Conservation (phyloP, 2,888 invertebrate genomes). For the Phragmatobia fuliginosa region DNA sequence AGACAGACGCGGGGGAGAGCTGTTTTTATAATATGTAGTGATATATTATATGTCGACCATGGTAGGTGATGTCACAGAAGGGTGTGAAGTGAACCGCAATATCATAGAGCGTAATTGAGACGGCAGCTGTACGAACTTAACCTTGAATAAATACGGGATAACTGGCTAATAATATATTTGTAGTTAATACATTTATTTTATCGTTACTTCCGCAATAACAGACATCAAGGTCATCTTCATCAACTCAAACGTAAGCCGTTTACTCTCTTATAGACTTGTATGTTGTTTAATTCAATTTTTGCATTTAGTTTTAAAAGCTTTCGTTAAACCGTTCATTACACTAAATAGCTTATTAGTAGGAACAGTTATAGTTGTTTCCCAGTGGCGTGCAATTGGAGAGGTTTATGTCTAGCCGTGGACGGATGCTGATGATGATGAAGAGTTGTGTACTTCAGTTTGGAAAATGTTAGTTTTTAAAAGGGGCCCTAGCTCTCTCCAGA, state of each 20-base stretch:
- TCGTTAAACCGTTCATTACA: background rate
- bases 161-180: constrained; percentile 24
- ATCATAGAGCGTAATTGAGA: constrained; percentile 43
- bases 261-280: background rate
- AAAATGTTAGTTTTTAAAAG: background rate
- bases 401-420: too few relatives aligned
- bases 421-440: too few relatives aligned
- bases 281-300: background rate
- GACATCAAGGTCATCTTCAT: background rate
- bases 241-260: background rate
- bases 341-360: background rate
- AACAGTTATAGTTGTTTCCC: too few relatives aligned
- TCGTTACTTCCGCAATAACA: background rate
- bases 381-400: too few relatives aligned
- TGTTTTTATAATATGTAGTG: too few relatives aligned
- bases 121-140: constrained; percentile 30
- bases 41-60: constrained; percentile 24
- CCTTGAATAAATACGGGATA: constrained; percentile 45
- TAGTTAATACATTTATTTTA: constrained; percentile 1
- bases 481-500: background rate
- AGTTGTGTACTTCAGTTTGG: background rate
- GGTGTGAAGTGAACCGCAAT: constrained; percentile 45
- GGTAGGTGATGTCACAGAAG: constrained; percentile 43
- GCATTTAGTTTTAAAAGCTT: background rate
- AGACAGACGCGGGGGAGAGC: too few relatives aligned